Base-by-base conservation (phyloP, 1,140 invertebrate species). In the Drosophila yakuba region DNA sequence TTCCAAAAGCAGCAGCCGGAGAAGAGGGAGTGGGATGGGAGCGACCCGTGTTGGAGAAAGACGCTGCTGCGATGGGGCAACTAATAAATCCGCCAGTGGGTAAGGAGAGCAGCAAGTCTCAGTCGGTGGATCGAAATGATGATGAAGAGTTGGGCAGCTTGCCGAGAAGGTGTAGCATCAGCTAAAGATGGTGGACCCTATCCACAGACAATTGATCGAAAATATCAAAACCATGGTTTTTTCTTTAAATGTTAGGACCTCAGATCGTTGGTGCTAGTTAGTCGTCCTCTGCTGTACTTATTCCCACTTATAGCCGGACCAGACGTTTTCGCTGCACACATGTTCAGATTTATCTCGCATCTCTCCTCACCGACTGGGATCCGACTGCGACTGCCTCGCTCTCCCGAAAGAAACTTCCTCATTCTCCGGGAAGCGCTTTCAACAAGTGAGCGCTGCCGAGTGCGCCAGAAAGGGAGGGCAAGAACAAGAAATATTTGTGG, bases 21-120 rank as follows among this genome's bases (percentile, higher is more conserved):
- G 64, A 50, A 12, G 25, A 32, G 45, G 20, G 45, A 43, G 28
- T 45, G 58, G 64, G 36, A 44, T 38, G 60, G 57, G 38, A 47
- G 74, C 43, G 52, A 47, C 52, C n/a, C 25, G 61, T 57, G 54
- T 67, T 69, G 80, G 84, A 84, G 84, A 89, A 89, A 88, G 84
- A 89, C 62, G 82, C 48, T 52, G 35, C 20, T 39, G 35, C 56
- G 66, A 82, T 67, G 62, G 74, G 64, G 63, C 78, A 77, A 80
- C 76, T 80, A 89, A 89, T 89, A 89, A 89, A 90, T 90, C 83
- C 83, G 89, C 78, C 89, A 91, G 83, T 91, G 83, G 88, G 89
- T 91, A 91, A 91, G 88, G 89, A 91, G 89, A 91, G 88, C 89
- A 91, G 74, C 80, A 81, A 74, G 78, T 47, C 83, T 14, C 52